A percentile compares a stretch with the other conserved stretches of the same genome.
Evolutionary conservation across 2,113 vertebrate genomes (phyloP).

Genomic region (Daubentonia madagascariensis): DNA sequence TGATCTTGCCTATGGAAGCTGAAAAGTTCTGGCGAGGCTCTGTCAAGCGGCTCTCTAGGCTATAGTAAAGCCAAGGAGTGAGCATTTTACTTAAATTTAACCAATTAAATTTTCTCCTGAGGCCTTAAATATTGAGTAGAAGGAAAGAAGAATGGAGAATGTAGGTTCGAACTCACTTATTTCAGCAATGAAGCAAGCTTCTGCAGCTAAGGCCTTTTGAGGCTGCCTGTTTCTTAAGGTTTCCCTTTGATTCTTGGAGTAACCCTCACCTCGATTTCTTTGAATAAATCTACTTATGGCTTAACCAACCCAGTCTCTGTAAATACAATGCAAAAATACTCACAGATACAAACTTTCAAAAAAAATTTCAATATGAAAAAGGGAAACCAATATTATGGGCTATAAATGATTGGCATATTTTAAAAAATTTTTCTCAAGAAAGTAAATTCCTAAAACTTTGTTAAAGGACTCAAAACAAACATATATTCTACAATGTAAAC

Average conservation of each 20-base stretch:
- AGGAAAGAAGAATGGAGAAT: neutral
- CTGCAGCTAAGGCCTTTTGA: neutral
- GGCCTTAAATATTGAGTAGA: neutral
- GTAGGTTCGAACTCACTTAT: neutral
- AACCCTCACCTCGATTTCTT: neutral
- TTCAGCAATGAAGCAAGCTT: neutral
- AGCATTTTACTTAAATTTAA: neutral
- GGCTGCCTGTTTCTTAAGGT: neutral
- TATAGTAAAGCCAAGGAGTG: neutral
- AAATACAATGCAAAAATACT: neutral
- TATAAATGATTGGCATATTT: neutral
- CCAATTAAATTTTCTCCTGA: neutral
- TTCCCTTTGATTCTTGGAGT: neutral
- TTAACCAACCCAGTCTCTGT: neutral
- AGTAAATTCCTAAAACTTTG: neutral
- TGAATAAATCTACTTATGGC: neutral
- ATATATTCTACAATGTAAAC: neutral
- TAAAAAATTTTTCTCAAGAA: neutral
- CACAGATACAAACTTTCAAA: neutral
- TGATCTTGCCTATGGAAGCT: neutral
- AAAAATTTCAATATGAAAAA: neutral
- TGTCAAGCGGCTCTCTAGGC: neutral
- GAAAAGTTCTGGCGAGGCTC: neutral
- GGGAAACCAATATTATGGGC: neutral
- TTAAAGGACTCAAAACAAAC: neutral